Evolutionary conservation across 2,888 invertebrate genomes (phyloP), one percentile per base, ranked within the genome.

Genomic region (Marasmarcha lunaedactyla): DNA sequence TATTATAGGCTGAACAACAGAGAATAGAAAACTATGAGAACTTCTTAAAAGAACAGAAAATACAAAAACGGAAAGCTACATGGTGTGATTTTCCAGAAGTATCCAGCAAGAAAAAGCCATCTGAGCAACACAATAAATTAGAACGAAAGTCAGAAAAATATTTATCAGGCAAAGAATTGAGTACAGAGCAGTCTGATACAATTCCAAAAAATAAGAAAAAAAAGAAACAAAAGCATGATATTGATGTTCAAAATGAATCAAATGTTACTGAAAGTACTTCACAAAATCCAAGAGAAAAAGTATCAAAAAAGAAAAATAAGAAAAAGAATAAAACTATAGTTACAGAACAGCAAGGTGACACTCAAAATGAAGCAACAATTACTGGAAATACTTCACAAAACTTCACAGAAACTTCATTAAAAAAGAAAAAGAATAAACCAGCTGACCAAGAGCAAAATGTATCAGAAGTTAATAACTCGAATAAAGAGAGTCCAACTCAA

Each of bases 61-160:
- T 72, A 15, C 70, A 74, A 40, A 76, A 72, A 47, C 68, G 76
- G 36, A 72, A 77, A 50, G 71, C 76, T 2, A 69, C 74, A 39
- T 87, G 87, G 87, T 86, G 86, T 56, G 84, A 85, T 42, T 87
- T 87, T 64, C 84, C 86, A 15, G 73, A 78, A 50, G 42, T 50
- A 38, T 42, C 36, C 38, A 40, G 14, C n/a, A 35, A 36, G 13
- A 9, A 43, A 33, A 37, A 35, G 43, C 39, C 42, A 39, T 38
- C 38, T 25, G n/a, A 12, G 35, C 33, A n/a, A 9, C 10, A 35
- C 5, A 25, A 35, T 15, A 39, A 34, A 33, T 4, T 7, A 2
- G 25, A 13, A 6, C 4, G 7, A 7, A 20, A 20, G 7, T n/a
- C n/a, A n/a, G n/a, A n/a, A n/a, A n/a, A n/a, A n/a, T n/a, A n/a